phyloP scores from a whole-genome alignment of 2,113 vertebrate genomes.

The Xyrauchen texanus region DNA sequence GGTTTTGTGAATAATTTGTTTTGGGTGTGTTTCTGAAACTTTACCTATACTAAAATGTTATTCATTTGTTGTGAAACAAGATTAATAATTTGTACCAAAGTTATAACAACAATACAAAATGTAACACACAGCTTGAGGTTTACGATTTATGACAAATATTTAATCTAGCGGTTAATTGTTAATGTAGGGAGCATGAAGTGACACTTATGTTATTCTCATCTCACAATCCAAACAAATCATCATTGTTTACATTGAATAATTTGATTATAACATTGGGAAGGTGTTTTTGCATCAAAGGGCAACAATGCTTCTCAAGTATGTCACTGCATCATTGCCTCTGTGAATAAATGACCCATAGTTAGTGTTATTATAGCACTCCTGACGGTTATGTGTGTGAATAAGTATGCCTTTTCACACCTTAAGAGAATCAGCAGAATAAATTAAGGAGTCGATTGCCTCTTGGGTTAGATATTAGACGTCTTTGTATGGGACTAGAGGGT shows the following conservation, averaged over 20 bases:
- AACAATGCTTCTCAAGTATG: not conserved
- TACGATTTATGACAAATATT: not conserved
- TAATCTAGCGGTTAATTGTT: not conserved
- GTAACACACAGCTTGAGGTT: not conserved
- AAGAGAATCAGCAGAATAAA: slow-evolving; percentile 55
- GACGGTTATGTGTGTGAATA: slow-evolving; percentile 53
- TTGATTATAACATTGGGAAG: slow-evolving; percentile 25
- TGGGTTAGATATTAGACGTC: slow-evolving; percentile 55
- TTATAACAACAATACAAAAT: not conserved
- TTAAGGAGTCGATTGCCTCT: slow-evolving; percentile 51
- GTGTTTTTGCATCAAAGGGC: slow-evolving; percentile 1
- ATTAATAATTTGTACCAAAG: no score
- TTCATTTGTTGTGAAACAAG: not conserved
- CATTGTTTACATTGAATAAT: slow-evolving; percentile 11
- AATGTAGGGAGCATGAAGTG: not conserved
- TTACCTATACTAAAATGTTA: no score
- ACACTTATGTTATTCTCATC: not conserved
- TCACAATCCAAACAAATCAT: slow-evolving; percentile 25
- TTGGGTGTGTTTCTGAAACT: no score
- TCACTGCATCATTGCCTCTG: slow-evolving; percentile 25
- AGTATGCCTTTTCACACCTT: slow-evolving; percentile 58
- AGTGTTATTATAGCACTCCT: slow-evolving; percentile 29
- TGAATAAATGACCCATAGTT: slow-evolving; percentile 53
- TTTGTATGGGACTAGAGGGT: slow-evolving; percentile 43
- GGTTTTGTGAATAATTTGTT: no score